phyloP scores from a whole-genome alignment of 2,888 invertebrate species.

The Sinodicranocentrus sp. region DNA sequence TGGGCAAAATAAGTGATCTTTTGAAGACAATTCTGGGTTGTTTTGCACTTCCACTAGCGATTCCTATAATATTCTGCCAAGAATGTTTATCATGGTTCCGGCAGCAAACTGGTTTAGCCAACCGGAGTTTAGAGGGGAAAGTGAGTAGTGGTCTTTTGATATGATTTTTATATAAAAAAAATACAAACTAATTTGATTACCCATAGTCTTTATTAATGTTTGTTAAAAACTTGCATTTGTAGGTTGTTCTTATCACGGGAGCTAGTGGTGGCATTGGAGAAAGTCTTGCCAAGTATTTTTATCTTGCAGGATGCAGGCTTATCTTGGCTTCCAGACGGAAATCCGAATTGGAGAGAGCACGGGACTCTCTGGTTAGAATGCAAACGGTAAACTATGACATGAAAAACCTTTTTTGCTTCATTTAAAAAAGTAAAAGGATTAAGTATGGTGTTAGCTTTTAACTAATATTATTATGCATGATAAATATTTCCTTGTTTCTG shows the following conservation, averaged over 20 bases:
- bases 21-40: conserved; percentile 57
- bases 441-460: not conserved
- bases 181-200: no score
- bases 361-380: conserved; percentile 84
- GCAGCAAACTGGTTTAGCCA: conserved; percentile 59
- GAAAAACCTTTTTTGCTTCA: not conserved
- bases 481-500: no score
- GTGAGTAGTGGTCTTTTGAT: conserved; percentile 30
- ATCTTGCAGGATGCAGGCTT: conserved; percentile 89
- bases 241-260: conserved; percentile 97
- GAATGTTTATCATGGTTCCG: conserved; percentile 69
- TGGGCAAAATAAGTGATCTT: conserved; percentile 46
- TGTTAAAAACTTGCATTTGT: not conserved
- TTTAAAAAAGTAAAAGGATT: not conserved
- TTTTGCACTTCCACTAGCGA: conserved; percentile 67
- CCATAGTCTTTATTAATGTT: not conserved
- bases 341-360: conserved; percentile 89
- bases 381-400: conserved; percentile 81
- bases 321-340: conserved; percentile 90
- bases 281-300: conserved; percentile 91
- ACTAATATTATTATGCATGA: not conserved
- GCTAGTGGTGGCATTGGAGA: conserved; percentile 97
- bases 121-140: conserved; percentile 73
- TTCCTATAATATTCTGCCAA: conserved; percentile 72
- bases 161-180: no score